A percentile compares a stretch with the other conserved stretches of the same genome.
phyloP scores from a whole-genome alignment of 1,140 invertebrate genomes.

The Capitella teleta region DNA sequence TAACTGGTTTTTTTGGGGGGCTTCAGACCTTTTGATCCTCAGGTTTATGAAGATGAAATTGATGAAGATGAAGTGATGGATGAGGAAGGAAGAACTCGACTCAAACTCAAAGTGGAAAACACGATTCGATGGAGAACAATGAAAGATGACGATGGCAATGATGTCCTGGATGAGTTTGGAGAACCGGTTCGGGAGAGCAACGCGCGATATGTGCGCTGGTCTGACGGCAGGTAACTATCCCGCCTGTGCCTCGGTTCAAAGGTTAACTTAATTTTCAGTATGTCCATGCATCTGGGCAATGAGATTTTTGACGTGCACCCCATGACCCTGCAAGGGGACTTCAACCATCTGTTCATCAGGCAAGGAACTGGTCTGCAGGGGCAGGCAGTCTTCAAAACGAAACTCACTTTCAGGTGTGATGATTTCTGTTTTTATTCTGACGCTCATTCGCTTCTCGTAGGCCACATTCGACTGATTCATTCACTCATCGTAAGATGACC shows the following conservation, averaged over 20 bases:
- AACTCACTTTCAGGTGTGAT: conserved; percentile 73
- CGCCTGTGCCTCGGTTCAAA: too few relatives aligned
- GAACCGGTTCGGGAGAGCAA: conserved; percentile 83
- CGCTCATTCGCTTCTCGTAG: conserved; percentile 24
- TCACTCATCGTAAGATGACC: conserved; percentile 98
- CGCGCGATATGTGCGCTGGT: conserved; percentile 90
- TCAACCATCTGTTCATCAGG: conserved; percentile 89
- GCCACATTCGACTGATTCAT: conserved; percentile 94
- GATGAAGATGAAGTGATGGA: conserved; percentile 97
- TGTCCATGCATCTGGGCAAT: conserved; percentile 90
- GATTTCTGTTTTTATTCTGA: background rate
- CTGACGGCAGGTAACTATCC: conserved; percentile 72
- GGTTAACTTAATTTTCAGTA: conserved; percentile 47
- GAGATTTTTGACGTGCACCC: conserved; percentile 98
- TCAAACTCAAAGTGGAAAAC: conserved; percentile 71
- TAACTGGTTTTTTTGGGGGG: background rate
- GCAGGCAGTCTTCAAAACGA: conserved; percentile 91
- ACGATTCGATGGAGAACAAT: conserved; percentile 89
- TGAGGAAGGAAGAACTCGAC: conserved; percentile 75
- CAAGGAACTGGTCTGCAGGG: conserved; percentile 96
- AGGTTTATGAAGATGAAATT: conserved; percentile 96
- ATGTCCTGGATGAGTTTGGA: conserved; percentile 44
- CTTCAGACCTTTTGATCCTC: conserved; percentile 76
- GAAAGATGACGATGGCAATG: conserved; percentile 59
- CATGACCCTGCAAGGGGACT: conserved; percentile 75